Evolutionary conservation across 2,797 vertebrate species (phyloP).

Genomic region (Telmatherina bonti): DNA sequence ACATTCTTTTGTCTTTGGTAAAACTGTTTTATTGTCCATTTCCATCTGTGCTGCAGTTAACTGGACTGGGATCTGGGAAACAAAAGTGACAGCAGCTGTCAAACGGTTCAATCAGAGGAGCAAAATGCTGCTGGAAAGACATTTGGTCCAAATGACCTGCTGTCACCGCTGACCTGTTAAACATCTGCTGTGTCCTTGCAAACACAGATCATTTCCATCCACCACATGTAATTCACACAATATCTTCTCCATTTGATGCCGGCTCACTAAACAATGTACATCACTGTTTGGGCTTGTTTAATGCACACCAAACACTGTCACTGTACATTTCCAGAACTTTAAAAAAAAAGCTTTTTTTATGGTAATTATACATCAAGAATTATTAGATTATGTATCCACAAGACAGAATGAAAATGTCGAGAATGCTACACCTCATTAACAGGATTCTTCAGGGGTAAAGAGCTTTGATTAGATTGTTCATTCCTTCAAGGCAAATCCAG

Average conservation of each 20-base stretch:
- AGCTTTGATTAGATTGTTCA: conserved; percentile 80
- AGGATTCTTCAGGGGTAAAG: conserved; percentile 75
- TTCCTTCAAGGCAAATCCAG: conserved; percentile 78
- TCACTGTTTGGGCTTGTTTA: conserved; percentile 12
- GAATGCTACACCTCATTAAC: conserved; percentile 82
- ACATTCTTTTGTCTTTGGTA: no score
- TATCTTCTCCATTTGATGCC: conserved; percentile 45
- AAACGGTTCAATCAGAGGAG: conserved; percentile 49
- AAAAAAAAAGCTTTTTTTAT: conserved; percentile 57
- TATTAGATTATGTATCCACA: conserved; percentile 78
- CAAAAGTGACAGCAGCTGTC: conserved; percentile 45
- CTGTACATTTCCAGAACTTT: conserved; percentile 67
- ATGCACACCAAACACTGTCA: conserved; percentile 21
- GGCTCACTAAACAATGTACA: conserved; percentile 40
- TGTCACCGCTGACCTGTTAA: conserved; percentile 54
- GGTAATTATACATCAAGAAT: conserved; percentile 79
- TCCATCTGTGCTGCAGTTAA: conserved; percentile 51
- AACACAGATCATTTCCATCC: conserved; percentile 25
- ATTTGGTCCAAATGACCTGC: conserved; percentile 31
- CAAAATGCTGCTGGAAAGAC: conserved; percentile 31
- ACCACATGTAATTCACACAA: conserved; percentile 31
- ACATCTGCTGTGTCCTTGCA: conserved; percentile 46
- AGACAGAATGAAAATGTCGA: conserved; percentile 76
- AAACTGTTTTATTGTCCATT: conserved; percentile 44
- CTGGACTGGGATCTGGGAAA: conserved; percentile 28